These are phyloP conservation scores for Ciconia nigra DNA, from an alignment of 2,797 vertebrate species.

Conservation along the genomic window DNA sequence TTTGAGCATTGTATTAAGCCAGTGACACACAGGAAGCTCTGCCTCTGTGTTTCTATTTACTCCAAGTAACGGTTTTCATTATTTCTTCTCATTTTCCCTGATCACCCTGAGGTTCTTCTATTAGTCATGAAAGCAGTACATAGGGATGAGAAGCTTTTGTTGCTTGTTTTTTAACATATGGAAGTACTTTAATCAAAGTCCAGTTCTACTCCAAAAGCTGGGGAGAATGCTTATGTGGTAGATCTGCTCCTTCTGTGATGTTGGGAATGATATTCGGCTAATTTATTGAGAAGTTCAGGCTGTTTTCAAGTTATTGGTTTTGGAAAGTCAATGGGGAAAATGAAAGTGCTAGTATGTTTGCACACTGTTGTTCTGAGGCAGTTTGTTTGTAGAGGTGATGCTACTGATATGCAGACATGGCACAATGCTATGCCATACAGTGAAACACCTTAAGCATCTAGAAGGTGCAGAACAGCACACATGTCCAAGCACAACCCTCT, in stretches of 20 bases:
- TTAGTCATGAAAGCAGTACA: neutral
- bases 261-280: neutral
- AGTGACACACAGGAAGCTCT: neutral
- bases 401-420: neutral
- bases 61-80: neutral
- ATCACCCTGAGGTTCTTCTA: neutral
- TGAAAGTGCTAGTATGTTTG: neutral
- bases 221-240: neutral
- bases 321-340: neutral
- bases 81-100: neutral
- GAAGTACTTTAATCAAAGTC: neutral
- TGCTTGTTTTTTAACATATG: neutral
- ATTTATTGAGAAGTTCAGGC: neutral
- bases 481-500: neutral
- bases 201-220: neutral
- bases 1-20: neutral
- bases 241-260: neutral
- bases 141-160: neutral
- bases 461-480: rapidly evolving
- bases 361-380: neutral
- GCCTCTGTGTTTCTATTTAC: neutral
- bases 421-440: neutral
- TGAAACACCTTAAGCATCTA: neutral
- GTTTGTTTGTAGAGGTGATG: neutral
- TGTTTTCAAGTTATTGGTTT: neutral